A percentile compares a stretch with the other conserved stretches of the same genome.
phyloP scores from a whole-genome alignment of 2,113 vertebrate species.

The Bettongia penicillata region DNA sequence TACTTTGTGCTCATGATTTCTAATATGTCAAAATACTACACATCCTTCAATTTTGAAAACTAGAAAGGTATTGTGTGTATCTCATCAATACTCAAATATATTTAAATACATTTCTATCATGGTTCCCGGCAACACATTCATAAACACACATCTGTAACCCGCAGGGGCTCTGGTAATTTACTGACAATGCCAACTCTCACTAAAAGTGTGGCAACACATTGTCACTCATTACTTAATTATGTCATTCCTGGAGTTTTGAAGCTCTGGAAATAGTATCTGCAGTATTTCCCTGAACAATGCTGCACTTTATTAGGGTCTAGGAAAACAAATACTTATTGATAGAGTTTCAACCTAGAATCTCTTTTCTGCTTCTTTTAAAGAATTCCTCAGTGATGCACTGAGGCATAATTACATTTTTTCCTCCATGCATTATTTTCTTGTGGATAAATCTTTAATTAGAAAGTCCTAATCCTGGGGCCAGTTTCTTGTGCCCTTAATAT shows the following conservation, averaged over 20 bases:
- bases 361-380: not conserved
- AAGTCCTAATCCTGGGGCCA: not conserved
- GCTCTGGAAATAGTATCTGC: not conserved
- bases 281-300: not conserved
- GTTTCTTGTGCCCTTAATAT: not conserved
- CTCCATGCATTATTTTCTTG: not conserved
- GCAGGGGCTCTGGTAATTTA: slow-evolving; percentile 6
- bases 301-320: not conserved
- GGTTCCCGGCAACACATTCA: not conserved
- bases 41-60: slow-evolving; percentile 37
- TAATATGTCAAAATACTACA: slow-evolving; percentile 6
- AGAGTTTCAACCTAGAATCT: not conserved
- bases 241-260: slow-evolving; percentile 13
- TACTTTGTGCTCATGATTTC: slow-evolving; percentile 48
- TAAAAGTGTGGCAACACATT: not conserved
- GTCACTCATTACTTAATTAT: not conserved
- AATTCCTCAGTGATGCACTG: not conserved
- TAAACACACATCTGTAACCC: not conserved
- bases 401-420: not conserved
- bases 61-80: slow-evolving; percentile 73
- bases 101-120: slow-evolving; percentile 30
- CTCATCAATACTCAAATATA: slow-evolving; percentile 57
- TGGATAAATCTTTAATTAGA: not conserved
- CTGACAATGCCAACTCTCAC: not conserved
- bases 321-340: not conserved